Evolutionary conservation across 2,888 invertebrate genomes (phyloP), one percentile per base, ranked within the genome.

Genomic region (Tineola bisselliella): DNA sequence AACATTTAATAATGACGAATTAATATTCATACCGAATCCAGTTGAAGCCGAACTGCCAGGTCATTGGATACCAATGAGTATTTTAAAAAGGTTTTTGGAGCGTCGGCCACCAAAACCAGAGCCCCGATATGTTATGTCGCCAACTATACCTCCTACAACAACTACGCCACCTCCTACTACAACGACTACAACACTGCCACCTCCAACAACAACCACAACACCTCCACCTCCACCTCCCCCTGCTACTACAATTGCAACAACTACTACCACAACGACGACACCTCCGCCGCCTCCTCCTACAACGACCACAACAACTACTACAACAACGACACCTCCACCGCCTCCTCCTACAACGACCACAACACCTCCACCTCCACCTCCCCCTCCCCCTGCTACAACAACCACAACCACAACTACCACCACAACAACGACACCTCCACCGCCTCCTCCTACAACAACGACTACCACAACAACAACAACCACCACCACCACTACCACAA

Each of bases 21-120:
- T 79, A 6, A 60, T 77, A 12, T 79, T 69, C 61, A 73, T 77
- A 5, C 70, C 73, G 0, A 79, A 79, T 56, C 78, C 78, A 10
- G 66, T 77, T 1, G 78, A 79, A 65, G 66, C 78, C 0, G 64
- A 71, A 4, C 69, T 78, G 70, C 78, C 78, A 0, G 71, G 78
- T 2, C 78, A 78, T 62, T 79, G 78, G 78, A 62, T 79, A 1
- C 78, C 78, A 1, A 33, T 67, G 1, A 77, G 75, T 59, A 64
- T 79, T 2, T 62, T 77, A 0, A 77, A 75, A 67, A 64, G 66
- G 0, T 68, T 71, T 0, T 43, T 72, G 11, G 63, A 64, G 25
- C 18, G 5, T 8, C 13, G 8, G 8, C 18, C 25, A 25, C 54
- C 54, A 10, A 54, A 54, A 54, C 18, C 54, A n/a, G n/a, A n/a